A percentile compares a stretch with the other conserved stretches of the same genome.
Conservation (phyloP, 1,140 invertebrate genomes). For the Thaumetopoea pityocampa region DNA sequence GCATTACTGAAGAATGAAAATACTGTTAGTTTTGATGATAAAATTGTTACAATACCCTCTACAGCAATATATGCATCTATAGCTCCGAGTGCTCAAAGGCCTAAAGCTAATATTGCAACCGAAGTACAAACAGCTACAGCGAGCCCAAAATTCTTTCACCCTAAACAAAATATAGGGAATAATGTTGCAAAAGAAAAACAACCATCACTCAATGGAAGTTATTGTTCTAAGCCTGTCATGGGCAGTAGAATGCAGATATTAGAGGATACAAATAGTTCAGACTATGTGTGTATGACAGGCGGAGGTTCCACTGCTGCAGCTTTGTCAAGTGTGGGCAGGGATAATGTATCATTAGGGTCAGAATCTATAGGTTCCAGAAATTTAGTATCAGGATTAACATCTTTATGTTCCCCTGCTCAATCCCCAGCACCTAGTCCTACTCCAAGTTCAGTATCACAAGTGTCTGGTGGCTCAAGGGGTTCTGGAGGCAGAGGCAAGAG, state of each 20-base stretch:
- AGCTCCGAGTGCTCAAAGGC: slow-evolving; percentile 72
- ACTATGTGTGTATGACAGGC: slow-evolving; percentile 84
- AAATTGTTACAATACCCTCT: slow-evolving; percentile 66
- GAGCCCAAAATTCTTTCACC: slow-evolving; percentile 69
- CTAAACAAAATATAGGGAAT: slow-evolving; percentile 53
- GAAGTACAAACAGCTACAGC: slow-evolving; percentile 59
- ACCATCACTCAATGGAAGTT: slow-evolving; percentile 46
- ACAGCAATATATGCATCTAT: slow-evolving; percentile 74
- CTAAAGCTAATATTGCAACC: slow-evolving; percentile 72
- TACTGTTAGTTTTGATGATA: slow-evolving; percentile 62
- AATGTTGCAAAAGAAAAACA: slow-evolving; percentile 49
- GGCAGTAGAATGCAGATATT: slow-evolving; percentile 64
- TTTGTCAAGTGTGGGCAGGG: slow-evolving; percentile 43
- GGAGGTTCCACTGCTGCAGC: slow-evolving; percentile 66
- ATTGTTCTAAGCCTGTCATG: slow-evolving; percentile 32
- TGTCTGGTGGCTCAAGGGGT: slow-evolving; percentile 66
- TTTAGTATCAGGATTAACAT: slow-evolving; percentile 53
- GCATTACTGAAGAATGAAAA: slow-evolving; percentile 58
- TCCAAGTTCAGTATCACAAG: slow-evolving; percentile 71
- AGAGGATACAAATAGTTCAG: slow-evolving; percentile 81
- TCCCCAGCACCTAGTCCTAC: slow-evolving; percentile 72
- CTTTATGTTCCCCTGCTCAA: slow-evolving; percentile 56
- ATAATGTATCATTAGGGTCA: slow-evolving; percentile 50
- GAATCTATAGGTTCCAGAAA: slow-evolving; percentile 54
- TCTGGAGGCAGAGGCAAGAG: slow-evolving; percentile 81